Conservation (phyloP, 2,797 vertebrate genomes). For the Peromyscus nudipes region DNA sequence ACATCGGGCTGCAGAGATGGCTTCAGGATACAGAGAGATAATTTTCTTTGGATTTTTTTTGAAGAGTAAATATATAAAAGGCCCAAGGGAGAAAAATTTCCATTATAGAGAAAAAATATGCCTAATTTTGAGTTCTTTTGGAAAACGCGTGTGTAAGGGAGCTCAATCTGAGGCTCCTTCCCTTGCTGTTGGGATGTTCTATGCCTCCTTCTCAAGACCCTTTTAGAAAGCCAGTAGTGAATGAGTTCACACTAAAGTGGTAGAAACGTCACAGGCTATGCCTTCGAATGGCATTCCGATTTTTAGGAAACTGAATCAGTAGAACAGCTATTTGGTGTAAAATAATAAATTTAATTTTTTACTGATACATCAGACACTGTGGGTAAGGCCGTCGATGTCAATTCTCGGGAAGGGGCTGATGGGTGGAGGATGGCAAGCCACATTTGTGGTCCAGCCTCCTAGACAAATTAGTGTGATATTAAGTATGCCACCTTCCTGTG, state of each 20-base stretch:
- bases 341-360: background rate
- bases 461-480: background rate
- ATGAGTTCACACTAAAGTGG: background rate
- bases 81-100: constrained; percentile 20
- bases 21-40: background rate
- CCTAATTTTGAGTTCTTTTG: background rate
- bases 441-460: background rate
- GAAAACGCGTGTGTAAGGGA: background rate
- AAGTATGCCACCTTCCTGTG: background rate
- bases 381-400: background rate
- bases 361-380: constrained; percentile 40
- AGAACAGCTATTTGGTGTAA: constrained; percentile 11
- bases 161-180: background rate
- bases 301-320: constrained; percentile 47
- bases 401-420: background rate
- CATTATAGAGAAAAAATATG: background rate
- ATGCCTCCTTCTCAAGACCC: background rate
- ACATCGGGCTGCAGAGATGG: background rate
- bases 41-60: background rate
- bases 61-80: background rate
- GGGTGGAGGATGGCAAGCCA: accelerated
- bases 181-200: background rate
- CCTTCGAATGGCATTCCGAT: constrained; percentile 26
- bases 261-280: background rate
- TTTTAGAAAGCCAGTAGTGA: constrained; percentile 16